Conservation (phyloP, 2,113 vertebrate genomes). For the Tichodroma muraria region DNA sequence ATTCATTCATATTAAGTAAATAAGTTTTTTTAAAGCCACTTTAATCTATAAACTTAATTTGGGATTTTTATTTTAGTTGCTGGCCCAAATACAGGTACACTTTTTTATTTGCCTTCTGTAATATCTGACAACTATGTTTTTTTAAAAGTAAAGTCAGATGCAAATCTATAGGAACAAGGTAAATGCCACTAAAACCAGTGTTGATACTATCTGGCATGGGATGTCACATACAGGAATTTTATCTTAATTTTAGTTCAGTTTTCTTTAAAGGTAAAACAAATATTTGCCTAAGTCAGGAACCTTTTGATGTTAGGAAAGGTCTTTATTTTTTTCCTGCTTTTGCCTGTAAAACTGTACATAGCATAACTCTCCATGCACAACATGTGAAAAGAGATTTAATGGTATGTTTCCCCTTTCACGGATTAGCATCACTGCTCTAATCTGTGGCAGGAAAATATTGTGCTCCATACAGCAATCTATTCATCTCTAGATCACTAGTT, state of each 20-base stretch:
- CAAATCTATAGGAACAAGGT: neutral
- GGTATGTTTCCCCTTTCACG: conserved; percentile 58
- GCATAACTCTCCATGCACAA: neutral
- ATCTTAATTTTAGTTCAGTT: neutral
- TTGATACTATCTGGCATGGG: neutral
- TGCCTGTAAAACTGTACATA: neutral
- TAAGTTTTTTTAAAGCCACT: neutral
- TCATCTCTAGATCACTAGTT: conserved; percentile 61
- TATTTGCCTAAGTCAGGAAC: neutral
- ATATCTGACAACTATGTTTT: neutral
- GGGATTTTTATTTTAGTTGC: neutral
- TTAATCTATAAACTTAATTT: conserved; percentile 18
- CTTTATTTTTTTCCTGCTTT: neutral
- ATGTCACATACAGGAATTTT: neutral
- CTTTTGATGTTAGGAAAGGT: neutral
- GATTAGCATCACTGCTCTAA: conserved; percentile 47
- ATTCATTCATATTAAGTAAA: conserved; percentile 38
- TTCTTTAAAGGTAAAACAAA: neutral
- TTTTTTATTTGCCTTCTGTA: neutral
- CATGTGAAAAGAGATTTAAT: conserved; percentile 39
- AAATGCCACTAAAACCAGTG: neutral
- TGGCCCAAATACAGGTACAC: neutral
- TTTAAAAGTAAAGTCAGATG: neutral
- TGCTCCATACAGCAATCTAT: conserved; percentile 51
- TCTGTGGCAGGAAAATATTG: conserved; percentile 67